These are phyloP conservation scores for Enteromius argenteus DNA, from an alignment of 2,797 vertebrate genomes.

Conservation along the genomic window DNA sequence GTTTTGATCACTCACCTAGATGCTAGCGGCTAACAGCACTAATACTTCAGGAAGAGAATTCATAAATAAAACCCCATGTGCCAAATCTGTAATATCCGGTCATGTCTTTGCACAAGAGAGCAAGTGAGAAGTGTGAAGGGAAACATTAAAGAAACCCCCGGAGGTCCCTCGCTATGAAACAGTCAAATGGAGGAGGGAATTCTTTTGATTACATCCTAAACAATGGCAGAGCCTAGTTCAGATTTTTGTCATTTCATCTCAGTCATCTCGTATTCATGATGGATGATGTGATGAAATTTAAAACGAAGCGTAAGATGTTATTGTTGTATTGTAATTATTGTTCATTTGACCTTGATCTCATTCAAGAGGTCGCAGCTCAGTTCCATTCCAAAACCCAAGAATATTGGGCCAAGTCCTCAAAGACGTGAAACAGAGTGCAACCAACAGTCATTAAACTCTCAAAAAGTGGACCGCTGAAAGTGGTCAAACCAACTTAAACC, in stretches of 20 bases:
- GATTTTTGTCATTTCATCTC: constrained; percentile 26
- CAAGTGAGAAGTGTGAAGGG: constrained; percentile 51
- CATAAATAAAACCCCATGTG: constrained; percentile 71
- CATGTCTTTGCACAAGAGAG: constrained; percentile 57
- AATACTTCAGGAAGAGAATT: constrained; percentile 71
- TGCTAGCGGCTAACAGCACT: constrained; percentile 63
- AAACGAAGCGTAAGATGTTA: constrained; percentile 31
- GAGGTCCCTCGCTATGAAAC: constrained; percentile 53
- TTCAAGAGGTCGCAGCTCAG: constrained; percentile 34
- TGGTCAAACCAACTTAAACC: background rate
- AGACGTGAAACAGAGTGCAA: constrained; percentile 29
- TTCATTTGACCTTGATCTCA: constrained; percentile 39
- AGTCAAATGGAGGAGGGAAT: constrained; percentile 17
- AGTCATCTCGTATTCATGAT: constrained; percentile 28
- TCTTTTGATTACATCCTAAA: constrained; percentile 19
- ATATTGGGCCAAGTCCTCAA: constrained; percentile 31
- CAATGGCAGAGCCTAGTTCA: constrained; percentile 13
- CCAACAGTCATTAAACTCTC: constrained; percentile 35
- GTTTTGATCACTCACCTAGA: constrained; percentile 43
- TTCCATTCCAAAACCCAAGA: constrained; percentile 11
- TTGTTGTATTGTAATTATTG: constrained; percentile 35
- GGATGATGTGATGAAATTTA: constrained; percentile 51
- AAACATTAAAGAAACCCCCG: constrained; percentile 71
- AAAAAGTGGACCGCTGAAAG: background rate
- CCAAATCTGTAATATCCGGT: constrained; percentile 78